phyloP scores from a whole-genome alignment of 2,797 vertebrate species.

The Phylloscopus collybita region DNA sequence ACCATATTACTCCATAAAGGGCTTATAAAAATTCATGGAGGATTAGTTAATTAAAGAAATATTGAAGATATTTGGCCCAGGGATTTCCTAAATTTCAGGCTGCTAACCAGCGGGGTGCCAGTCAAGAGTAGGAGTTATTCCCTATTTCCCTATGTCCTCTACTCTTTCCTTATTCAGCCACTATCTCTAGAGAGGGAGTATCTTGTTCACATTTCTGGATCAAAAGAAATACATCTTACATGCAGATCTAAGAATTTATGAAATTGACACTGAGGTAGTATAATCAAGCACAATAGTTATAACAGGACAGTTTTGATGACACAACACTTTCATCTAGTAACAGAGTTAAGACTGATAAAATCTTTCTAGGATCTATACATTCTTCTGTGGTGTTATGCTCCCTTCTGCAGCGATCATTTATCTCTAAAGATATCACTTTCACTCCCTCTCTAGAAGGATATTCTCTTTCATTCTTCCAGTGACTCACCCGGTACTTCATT shows the following conservation, averaged over 20 bases:
- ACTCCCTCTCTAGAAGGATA: background rate
- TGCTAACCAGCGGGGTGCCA: fast-evolving
- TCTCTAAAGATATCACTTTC: background rate
- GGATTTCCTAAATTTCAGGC: background rate
- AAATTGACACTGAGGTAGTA: background rate
- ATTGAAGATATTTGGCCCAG: background rate
- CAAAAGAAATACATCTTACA: background rate
- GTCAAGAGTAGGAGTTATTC: background rate
- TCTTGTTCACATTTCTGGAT: background rate
- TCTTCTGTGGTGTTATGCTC: background rate
- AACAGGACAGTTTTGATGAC: background rate
- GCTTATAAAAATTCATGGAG: background rate
- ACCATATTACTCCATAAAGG: background rate
- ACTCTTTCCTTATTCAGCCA: background rate
- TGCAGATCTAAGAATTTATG: background rate
- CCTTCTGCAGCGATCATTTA: background rate
- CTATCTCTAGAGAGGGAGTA: background rate
- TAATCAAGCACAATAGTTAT: background rate
- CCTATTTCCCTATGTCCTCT: background rate
- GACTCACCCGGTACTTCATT: background rate
- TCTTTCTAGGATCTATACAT: background rate
- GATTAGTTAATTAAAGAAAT: background rate
- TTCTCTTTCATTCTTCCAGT: background rate
- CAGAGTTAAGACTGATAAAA: background rate
- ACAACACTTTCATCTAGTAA: background rate